Base-by-base conservation (phyloP, 2,113 vertebrate genomes). In the Sturnus vulgaris region DNA sequence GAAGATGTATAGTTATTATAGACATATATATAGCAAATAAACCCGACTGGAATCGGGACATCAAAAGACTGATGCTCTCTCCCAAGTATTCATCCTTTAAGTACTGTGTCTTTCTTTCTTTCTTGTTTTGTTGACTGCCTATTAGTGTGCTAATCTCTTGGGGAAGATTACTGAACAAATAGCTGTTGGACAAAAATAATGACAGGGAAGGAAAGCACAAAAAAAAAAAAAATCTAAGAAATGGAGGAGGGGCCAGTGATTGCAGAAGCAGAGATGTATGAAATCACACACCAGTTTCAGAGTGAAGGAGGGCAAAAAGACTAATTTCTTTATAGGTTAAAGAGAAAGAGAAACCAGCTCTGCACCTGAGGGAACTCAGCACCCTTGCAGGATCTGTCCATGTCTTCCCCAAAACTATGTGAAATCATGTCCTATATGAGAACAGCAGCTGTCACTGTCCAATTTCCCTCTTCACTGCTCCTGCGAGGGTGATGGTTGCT, bases 21-120 rank as follows among this genome's bases (percentile, higher is more conserved):
- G 85, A 86, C 90, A 91, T 95, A 96, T 96, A 96, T 95, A 95
- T 91, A 92, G 96, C 95, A 96, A 96, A 96, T 95, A 96, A 95
- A 94, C 92, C 65, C 40, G 35, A 86, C 95, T 93, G 82, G 85
- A 96, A 94, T 95, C 88, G 82, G 92, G 80, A 96, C 93, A 96
- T 95, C 88, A 96, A 90, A 95, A 96, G 95, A 96, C 88, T 89
- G 91, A 96, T 96, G 94, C 46, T 95, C 77, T 94, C 90, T 90
- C 87, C 77, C 61, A 84, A 91, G 91, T 95, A 93, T 94, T 96
- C 91, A 90, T 97, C 94, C 86, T 95, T 96, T 95, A 94, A 95
- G 90, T 93, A 94, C 86, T 90, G 82, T 89, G 83, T 94, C 86
- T 93, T 90, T 96, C 93, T 92, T 91, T 91, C 86, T 95, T 96